Percentiles rank a stretch among this genome's conserved stretches.
These are phyloP conservation scores for Colinus virginianus DNA, from an alignment of 2,113 vertebrate genomes.

Conservation along the genomic window DNA sequence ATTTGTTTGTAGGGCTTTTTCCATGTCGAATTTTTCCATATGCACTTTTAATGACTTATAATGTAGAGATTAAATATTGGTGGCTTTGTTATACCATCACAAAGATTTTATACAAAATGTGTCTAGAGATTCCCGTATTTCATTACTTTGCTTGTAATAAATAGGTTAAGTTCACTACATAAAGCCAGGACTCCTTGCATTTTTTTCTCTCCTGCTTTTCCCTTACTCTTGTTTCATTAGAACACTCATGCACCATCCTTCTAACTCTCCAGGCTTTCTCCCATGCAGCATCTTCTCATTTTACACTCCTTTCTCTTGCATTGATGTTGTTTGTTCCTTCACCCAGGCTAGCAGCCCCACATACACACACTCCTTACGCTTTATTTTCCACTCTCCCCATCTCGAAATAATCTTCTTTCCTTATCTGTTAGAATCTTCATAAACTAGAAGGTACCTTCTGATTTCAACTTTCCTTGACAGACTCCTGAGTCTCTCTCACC, in stretches of 20 bases:
- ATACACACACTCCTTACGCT: neutral
- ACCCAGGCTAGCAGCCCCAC: fast-evolving
- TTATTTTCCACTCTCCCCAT: neutral
- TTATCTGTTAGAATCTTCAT: fast-evolving
- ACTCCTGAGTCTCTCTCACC: neutral
- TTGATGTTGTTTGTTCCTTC: neutral
- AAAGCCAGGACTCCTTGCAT: neutral
- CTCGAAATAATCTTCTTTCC: neutral
- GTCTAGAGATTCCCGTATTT: neutral
- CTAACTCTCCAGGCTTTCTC: neutral
- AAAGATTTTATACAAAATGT: neutral
- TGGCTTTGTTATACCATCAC: neutral
- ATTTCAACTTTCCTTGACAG: neutral
- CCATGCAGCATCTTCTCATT: neutral
- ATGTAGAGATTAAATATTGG: neutral
- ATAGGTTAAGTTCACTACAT: neutral
- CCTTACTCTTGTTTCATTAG: fast-evolving
- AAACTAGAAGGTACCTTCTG: neutral
- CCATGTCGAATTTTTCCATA: neutral
- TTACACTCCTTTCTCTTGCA: neutral
- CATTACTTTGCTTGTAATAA: neutral
- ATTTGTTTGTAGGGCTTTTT: neutral
- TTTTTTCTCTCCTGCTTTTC: neutral
- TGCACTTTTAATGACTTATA: neutral
- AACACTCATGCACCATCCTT: neutral